Conservation (phyloP, 2,888 invertebrate genomes). For the Electrophaes corylata region DNA sequence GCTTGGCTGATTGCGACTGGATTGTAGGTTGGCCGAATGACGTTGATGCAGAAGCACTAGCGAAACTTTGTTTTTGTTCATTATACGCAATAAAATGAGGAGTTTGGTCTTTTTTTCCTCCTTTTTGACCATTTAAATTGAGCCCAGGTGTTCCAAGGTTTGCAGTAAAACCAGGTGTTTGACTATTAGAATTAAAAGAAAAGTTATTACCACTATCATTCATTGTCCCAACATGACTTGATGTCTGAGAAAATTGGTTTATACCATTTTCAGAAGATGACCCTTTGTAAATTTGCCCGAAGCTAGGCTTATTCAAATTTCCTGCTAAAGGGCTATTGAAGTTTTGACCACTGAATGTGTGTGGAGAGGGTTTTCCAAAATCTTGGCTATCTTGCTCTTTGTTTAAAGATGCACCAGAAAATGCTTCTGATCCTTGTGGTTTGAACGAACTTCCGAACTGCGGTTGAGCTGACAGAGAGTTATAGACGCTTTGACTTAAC, state of each 20-base stretch:
- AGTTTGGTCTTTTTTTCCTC: slow-evolving; percentile 10
- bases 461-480: slow-evolving; percentile 24
- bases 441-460: slow-evolving; percentile 35
- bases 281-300: slow-evolving; percentile 16
- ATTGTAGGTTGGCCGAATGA: slow-evolving; percentile 12
- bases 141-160: background rate
- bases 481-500: slow-evolving; percentile 8
- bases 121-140: slow-evolving; percentile 1
- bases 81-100: slow-evolving; percentile 8
- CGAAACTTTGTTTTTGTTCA: slow-evolving; percentile 17
- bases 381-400: slow-evolving; percentile 22
- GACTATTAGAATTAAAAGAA: slow-evolving; percentile 40
- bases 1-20: slow-evolving; percentile 17
- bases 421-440: slow-evolving; percentile 29
- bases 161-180: slow-evolving; percentile 9
- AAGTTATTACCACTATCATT: slow-evolving; percentile 56
- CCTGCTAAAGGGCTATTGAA: slow-evolving; percentile 18
- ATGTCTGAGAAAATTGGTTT: slow-evolving; percentile 16
- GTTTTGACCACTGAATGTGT: slow-evolving; percentile 21
- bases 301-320: slow-evolving; percentile 6
- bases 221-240: slow-evolving; percentile 38
- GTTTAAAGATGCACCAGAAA: slow-evolving; percentile 20
- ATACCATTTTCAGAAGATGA: slow-evolving; percentile 7
- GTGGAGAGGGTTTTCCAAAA: slow-evolving; percentile 24
- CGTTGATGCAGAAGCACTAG: slow-evolving; percentile 25